Conservation (phyloP, 2,888 invertebrate genomes). For the Phyllotreta cruciferae region DNA sequence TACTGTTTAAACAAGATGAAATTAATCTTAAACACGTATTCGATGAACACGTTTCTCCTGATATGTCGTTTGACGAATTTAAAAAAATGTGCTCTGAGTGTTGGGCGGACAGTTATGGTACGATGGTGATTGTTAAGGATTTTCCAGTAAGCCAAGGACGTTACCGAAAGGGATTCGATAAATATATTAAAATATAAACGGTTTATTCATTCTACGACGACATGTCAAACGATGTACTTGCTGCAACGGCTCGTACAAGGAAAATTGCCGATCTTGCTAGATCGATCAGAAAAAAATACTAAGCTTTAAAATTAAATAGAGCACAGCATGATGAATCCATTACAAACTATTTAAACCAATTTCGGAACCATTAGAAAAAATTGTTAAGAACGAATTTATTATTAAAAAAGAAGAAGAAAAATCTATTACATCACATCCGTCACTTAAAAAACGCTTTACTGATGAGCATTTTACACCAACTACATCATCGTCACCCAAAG, state of each 20-base stretch:
- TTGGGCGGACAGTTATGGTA: slow-evolving; percentile 16
- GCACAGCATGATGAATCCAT: neutral
- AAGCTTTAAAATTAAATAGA: neutral
- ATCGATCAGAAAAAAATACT: neutral
- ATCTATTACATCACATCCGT: no score
- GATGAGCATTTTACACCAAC: no score
- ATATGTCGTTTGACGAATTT: slow-evolving; percentile 21
- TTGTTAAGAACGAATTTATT: neutral
- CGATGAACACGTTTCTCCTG: slow-evolving; percentile 25
- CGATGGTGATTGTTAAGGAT: slow-evolving; percentile 14
- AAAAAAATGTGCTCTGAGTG: slow-evolving; percentile 18
- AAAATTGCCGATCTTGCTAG: no score
- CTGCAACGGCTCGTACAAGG: no score
- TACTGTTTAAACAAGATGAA: slow-evolving; percentile 48
- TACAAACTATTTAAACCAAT: slow-evolving; percentile 4
- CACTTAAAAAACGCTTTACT: no score
- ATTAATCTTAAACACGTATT: slow-evolving; percentile 31
- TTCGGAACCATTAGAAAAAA: neutral
- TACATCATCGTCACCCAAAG: no score
- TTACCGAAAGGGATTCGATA: slow-evolving; percentile 18
- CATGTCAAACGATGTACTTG: no score
- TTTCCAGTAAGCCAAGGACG: no score
- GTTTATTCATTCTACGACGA: no score
- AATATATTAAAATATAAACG: slow-evolving; percentile 21
- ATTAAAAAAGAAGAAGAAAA: no score